Evolutionary conservation across 2,888 invertebrate species (phyloP), one percentile per base, ranked within the genome.

Genomic region (Galerucella nymphaeae): DNA sequence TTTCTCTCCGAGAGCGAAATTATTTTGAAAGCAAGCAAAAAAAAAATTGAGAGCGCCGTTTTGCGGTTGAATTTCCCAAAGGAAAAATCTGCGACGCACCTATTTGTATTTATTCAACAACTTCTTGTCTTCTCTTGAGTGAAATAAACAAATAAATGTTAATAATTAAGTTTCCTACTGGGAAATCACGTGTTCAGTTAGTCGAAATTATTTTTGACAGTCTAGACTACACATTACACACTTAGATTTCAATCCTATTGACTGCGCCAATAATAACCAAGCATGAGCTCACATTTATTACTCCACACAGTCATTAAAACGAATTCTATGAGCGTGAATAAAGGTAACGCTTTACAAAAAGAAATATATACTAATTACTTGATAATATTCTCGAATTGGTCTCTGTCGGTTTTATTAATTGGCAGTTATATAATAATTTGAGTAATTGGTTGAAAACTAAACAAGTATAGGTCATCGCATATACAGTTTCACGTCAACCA

Each of bases 81-180:
- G 61, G 61, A 42, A 62, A 62, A 62, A 62, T 62, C 42, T 62
- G n/a, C 42, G 8, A 62, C 10, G 61, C 61, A 38, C 18, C 59
- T 59, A 38, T 42, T 62, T 42, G 16, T 62, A 41, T 62, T 62
- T 62, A 62, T 18, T 11, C 13, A 62, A 62, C 16, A 42, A 42
- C 5, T 59, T 59, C 18, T 41, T 59, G 8, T 16, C 59, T 18
- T 53, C 53, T 16, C 53, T 48, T 2, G 48, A 53, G 18, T 53
- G 10, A 50, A 50, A 18, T 53, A 16, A 53, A 53, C 53, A 53
- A 53, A 53, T 53, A 50, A n/a, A 50, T 50, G 8, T 50, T n/a
- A 13, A 45, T 50, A n/a, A n/a, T 45, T 45, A 45, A 45, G 3
- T 45, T 45, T 1, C 45, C 45, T 8, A 38, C 30, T 38, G 30